phyloP scores from a whole-genome alignment of 2,797 vertebrate species.

The Anabacerthia variegaticeps region DNA sequence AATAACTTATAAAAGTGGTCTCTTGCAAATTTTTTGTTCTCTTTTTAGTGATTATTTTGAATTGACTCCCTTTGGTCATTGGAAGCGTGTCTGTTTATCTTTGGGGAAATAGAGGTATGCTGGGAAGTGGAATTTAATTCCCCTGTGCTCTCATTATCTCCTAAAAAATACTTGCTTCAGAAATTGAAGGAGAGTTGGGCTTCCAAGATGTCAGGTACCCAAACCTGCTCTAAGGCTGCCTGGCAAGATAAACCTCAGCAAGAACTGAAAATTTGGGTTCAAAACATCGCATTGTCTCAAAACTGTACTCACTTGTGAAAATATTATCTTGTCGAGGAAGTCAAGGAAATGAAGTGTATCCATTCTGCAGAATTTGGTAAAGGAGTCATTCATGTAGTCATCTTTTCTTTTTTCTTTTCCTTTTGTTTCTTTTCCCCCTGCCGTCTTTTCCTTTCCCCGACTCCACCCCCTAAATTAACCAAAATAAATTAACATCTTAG shows the following conservation, averaged over 20 bases:
- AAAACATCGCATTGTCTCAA: not conserved
- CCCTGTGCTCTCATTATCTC: not conserved
- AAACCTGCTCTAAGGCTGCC: not conserved
- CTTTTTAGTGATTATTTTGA: not conserved
- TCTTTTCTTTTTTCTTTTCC: not conserved
- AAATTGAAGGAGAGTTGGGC: not conserved
- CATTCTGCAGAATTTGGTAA: not conserved
- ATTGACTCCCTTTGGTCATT: not conserved
- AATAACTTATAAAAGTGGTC: not conserved
- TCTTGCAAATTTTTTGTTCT: not conserved
- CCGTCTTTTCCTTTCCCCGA: no score
- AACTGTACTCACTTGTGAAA: rapidly evolving
- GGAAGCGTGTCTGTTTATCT: not conserved
- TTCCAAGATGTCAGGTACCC: not conserved
- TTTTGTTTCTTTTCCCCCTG: no score
- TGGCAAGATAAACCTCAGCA: not conserved
- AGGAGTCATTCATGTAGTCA: not conserved
- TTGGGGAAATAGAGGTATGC: not conserved
- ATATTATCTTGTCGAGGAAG: not conserved
- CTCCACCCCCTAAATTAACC: not conserved
- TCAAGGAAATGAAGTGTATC: rapidly evolving
- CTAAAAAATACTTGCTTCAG: not conserved
- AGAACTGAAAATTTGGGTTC: not conserved
- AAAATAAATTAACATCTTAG: not conserved
- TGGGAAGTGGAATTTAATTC: not conserved